Evolutionary conservation across 2,797 vertebrate species (phyloP).

Genomic region (Acanthis flammea): DNA sequence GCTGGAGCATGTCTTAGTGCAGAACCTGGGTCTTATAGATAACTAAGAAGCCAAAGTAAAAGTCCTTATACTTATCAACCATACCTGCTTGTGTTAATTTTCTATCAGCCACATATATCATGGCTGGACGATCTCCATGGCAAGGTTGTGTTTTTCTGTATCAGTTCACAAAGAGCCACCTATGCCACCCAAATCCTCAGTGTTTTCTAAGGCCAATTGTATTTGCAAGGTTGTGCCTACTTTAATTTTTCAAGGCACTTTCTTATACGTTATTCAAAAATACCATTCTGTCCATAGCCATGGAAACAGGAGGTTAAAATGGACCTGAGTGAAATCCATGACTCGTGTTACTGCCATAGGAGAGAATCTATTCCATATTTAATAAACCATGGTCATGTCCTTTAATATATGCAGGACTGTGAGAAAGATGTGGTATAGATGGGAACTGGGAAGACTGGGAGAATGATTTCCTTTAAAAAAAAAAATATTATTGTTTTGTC

Average conservation of each 20-base stretch:
- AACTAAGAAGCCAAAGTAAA: neutral
- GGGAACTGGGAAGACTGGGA: neutral
- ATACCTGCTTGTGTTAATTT: neutral
- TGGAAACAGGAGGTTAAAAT: neutral
- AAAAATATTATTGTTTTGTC: constrained; percentile 34
- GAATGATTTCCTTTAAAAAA: constrained; percentile 7
- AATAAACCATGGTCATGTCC: neutral
- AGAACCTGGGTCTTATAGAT: neutral
- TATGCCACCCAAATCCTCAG: neutral
- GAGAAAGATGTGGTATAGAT: constrained; percentile 23
- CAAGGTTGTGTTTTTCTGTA: neutral
- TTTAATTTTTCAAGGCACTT: neutral
- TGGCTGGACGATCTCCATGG: neutral
- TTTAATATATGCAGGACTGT: neutral
- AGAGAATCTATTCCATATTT: neutral
- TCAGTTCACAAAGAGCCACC: neutral
- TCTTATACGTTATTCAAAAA: neutral
- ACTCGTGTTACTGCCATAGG: neutral
- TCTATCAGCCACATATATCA: neutral
- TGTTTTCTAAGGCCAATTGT: neutral
- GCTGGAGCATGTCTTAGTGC: neutral
- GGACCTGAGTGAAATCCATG: neutral
- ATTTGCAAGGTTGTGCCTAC: neutral
- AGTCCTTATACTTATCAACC: neutral
- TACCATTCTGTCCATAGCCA: neutral